These are phyloP conservation scores for Tangachromis dhanisi DNA, from an alignment of 2,113 vertebrate species.

Conservation along the genomic window DNA sequence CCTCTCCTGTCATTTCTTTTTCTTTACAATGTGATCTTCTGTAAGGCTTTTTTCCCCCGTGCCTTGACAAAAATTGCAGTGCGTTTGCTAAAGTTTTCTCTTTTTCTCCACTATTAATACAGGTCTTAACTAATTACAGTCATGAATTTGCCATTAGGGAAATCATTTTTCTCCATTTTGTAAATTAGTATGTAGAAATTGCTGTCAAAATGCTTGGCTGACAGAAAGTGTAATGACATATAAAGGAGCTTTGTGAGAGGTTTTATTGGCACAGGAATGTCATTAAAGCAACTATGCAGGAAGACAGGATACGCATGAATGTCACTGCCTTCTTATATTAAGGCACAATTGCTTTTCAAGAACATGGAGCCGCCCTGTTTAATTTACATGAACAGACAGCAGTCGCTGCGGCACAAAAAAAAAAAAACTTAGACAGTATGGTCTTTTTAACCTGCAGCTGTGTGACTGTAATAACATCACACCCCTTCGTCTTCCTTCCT, in stretches of 20 bases:
- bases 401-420: background rate
- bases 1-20: background rate
- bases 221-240: background rate
- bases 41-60: rapidly evolving
- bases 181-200: background rate
- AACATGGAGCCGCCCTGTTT: background rate
- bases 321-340: background rate
- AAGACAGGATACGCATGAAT: background rate
- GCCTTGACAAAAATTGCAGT: background rate
- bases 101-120: background rate
- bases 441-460: background rate
- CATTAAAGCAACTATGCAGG: background rate
- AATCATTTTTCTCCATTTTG: background rate
- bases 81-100: background rate
- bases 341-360: background rate
- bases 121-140: background rate
- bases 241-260: background rate
- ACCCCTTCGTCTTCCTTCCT: background rate
- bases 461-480: background rate
- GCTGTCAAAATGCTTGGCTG: background rate
- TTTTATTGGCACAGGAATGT: background rate
- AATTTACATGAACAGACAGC: background rate
- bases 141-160: background rate
- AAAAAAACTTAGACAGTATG: background rate
- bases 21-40: background rate